These are phyloP conservation scores for Gymnocheta viridis DNA, from an alignment of 2,888 invertebrate genomes.

Conservation along the genomic window DNA sequence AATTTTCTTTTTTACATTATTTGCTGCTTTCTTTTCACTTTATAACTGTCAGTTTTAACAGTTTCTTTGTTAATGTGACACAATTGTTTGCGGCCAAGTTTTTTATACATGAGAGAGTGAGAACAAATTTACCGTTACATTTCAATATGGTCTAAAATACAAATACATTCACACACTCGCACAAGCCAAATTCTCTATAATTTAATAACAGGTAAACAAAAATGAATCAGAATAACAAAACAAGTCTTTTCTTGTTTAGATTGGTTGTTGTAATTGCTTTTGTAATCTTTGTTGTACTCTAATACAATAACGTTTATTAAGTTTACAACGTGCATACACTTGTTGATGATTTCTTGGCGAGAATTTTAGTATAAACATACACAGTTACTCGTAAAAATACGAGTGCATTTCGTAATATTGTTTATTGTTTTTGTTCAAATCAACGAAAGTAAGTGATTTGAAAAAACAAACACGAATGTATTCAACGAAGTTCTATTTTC, in stretches of 20 bases:
- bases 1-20: slow-evolving; percentile 2
- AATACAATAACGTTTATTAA: neutral
- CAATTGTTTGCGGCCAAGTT: slow-evolving; percentile 37
- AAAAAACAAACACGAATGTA: neutral
- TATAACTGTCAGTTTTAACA: slow-evolving; percentile 47
- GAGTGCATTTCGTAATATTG: neutral
- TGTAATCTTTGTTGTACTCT: slow-evolving; percentile 2
- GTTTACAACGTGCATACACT: slow-evolving; percentile 17
- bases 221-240: slow-evolving; percentile 28
- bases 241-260: slow-evolving; percentile 42
- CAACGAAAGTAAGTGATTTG: neutral
- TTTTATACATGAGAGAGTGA: slow-evolving; percentile 41
- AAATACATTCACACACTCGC: neutral
- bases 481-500: slow-evolving; percentile 1
- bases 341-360: slow-evolving; percentile 50
- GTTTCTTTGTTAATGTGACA: slow-evolving; percentile 51
- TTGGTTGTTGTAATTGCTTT: slow-evolving; percentile 24
- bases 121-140: slow-evolving; percentile 50
- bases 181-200: neutral
- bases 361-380: neutral
- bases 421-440: neutral
- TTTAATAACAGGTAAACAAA: slow-evolving; percentile 32
- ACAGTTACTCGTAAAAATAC: neutral
- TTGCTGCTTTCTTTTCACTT: neutral
- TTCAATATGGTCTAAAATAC: neutral